phyloP scores from a whole-genome alignment of 1,140 invertebrate species.

The Aphidius gifuensis region DNA sequence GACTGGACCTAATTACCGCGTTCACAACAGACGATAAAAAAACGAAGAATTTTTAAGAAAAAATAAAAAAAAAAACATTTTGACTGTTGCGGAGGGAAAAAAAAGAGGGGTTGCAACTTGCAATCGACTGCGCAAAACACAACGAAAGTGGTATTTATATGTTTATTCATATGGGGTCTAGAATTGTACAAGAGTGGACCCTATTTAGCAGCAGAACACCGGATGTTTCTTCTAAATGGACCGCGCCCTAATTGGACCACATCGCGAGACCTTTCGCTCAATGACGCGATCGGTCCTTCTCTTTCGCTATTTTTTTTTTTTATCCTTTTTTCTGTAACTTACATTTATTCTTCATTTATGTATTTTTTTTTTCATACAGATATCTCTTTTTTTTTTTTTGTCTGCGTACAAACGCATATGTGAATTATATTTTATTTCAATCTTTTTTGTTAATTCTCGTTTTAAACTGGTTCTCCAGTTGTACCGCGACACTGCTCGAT shows the following conservation, averaged over 20 bases:
- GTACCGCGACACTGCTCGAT: conserved; percentile 5
- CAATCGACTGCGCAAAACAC: no score
- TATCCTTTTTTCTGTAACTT: background rate
- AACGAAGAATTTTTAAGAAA: conserved; percentile 10
- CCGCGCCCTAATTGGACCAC: conserved; percentile 31
- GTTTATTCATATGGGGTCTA: background rate
- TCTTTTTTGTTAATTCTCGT: no score
- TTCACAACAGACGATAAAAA: conserved; percentile 16
- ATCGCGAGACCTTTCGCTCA: conserved; percentile 26
- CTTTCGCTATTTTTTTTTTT: conserved; percentile 16
- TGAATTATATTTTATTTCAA: no score
- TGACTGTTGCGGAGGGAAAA: background rate
- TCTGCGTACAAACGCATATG: no score
- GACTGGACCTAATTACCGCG: conserved; percentile 34
- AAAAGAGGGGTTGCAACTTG: conserved; percentile 14
- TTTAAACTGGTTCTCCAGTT: conserved; percentile 21
- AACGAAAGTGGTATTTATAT: no score
- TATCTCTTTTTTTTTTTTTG: no score
- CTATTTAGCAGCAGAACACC: conserved; percentile 29
- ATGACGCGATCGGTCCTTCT: conserved; percentile 9
- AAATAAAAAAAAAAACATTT: conserved; percentile 20
- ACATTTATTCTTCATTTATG: background rate
- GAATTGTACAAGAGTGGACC: conserved; percentile 6
- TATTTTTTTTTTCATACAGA: no score
- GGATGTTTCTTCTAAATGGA: conserved; percentile 33